phyloP scores from a whole-genome alignment of 1,140 invertebrate species.

The Temnothorax longispinosus region DNA sequence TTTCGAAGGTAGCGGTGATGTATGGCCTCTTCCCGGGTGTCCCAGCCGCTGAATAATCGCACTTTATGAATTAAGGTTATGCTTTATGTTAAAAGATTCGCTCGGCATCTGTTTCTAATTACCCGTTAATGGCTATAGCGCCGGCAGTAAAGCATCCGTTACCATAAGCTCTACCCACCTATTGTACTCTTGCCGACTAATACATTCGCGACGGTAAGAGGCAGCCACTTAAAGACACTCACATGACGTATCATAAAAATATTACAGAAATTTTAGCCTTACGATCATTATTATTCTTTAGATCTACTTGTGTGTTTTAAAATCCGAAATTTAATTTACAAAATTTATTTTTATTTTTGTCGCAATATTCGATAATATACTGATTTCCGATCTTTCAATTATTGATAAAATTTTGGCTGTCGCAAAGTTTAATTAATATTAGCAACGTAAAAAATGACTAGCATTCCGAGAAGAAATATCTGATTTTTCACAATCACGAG shows the following conservation, averaged over 20 bases:
- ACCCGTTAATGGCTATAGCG: constrained; percentile 85
- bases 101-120: constrained; percentile 86
- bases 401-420: background rate
- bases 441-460: background rate
- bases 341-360: background rate
- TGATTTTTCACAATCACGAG: no score
- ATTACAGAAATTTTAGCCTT: background rate
- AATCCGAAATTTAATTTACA: background rate
- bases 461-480: background rate
- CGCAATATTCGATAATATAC: background rate
- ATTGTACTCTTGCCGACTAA: constrained; percentile 56
- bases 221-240: constrained; percentile 41
- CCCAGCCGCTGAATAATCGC: constrained; percentile 84
- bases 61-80: constrained; percentile 86
- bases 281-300: background rate
- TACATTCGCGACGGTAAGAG: constrained; percentile 51
- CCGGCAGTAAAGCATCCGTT: constrained; percentile 83
- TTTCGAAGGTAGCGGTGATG: constrained; percentile 84
- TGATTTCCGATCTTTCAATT: background rate
- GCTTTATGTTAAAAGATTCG: constrained; percentile 86
- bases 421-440: background rate
- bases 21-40: constrained; percentile 80
- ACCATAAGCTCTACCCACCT: constrained; percentile 79
- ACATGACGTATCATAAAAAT: constrained; percentile 25
- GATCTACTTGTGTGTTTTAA: background rate